Evolutionary conservation across 2,888 invertebrate species (phyloP).

Genomic region (Pachycephus smyrnensis): DNA sequence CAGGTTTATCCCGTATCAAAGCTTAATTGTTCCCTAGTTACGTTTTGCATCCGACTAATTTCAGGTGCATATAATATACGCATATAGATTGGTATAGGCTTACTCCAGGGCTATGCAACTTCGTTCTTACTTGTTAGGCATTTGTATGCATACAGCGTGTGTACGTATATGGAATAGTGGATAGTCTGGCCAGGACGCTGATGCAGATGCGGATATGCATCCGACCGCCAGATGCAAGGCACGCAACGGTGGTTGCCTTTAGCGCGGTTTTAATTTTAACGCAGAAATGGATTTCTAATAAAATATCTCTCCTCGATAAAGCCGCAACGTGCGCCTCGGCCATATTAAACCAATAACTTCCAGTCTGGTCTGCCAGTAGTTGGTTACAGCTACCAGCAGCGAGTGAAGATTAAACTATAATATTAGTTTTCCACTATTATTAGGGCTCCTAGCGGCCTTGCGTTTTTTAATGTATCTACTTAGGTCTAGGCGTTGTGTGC

Average conservation of each 20-base stretch:
- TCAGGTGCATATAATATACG: not conserved
- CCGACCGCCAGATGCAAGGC: not conserved
- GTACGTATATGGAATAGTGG: not conserved
- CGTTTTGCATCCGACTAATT: not conserved
- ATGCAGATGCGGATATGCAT: not conserved
- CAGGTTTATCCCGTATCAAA: not conserved
- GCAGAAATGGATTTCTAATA: conserved; percentile 31
- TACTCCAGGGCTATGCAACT: not conserved
- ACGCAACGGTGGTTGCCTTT: conserved; percentile 15
- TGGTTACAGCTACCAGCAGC: not conserved
- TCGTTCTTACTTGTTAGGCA: not conserved
- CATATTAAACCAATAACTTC: conserved; percentile 37
- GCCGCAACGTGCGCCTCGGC: conserved; percentile 8
- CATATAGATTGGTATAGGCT: not conserved
- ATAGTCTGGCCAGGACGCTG: not conserved
- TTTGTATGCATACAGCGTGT: not conserved
- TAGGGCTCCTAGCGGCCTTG: not conserved
- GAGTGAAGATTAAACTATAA: not conserved
- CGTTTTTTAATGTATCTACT: not conserved
- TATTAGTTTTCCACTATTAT: not conserved
- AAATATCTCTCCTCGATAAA: conserved; percentile 17
- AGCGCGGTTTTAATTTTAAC: conserved; percentile 31
- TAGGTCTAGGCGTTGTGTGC: not conserved
- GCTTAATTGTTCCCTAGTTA: not conserved
- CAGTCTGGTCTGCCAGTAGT: not conserved